Evolutionary conservation across 1,140 invertebrate species (phyloP), one percentile per base, ranked within the genome.

Genomic region (Diploscapter pachys): DNA sequence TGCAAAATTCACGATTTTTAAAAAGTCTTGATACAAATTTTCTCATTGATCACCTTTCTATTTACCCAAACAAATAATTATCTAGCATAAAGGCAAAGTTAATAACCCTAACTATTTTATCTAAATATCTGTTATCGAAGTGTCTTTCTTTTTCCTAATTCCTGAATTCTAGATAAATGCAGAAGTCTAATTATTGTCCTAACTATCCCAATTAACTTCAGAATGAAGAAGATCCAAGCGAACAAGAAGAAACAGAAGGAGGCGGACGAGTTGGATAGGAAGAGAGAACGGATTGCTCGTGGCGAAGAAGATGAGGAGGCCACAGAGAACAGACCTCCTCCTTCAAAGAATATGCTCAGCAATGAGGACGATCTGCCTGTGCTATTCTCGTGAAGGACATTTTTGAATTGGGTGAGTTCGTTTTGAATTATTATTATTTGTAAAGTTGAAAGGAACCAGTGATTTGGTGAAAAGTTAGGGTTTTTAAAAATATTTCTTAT

Each of bases 161-260:
- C 31, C 31, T 31, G 31, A 31, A 31, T 31, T 31, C 31, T 31
- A 31, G 31, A 31, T 31, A 31, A 31, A 31, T 31, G 31, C 31
- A 31, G 31, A 31, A 31, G 31, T 31, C 31, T 31, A 31, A 31
- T 31, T 31, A 31, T 31, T 31, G 31, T 31, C 31, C 31, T 31
- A 31, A 31, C 31, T 31, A 61, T 71, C 5, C 54, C 8, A 67
- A 54, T 78, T 53, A 78, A 52, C 57, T 83, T 48, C 73, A 84
- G 82, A 75, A 84, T 85, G 83, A 85, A 85, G 75, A 85, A 85
- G 69, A 85, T 85, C 70, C 84, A 86, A 73, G 84, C 84, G 13
- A 85, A 85, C 67, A 85, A 85, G 72, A 85, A 85, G 81, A 76
- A 78, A 54, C 85, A 81, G 52, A 76, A 82, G 59, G 82, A 82